phyloP scores from a whole-genome alignment of 1,140 invertebrate genomes.

The Brachionus paranguensis region DNA sequence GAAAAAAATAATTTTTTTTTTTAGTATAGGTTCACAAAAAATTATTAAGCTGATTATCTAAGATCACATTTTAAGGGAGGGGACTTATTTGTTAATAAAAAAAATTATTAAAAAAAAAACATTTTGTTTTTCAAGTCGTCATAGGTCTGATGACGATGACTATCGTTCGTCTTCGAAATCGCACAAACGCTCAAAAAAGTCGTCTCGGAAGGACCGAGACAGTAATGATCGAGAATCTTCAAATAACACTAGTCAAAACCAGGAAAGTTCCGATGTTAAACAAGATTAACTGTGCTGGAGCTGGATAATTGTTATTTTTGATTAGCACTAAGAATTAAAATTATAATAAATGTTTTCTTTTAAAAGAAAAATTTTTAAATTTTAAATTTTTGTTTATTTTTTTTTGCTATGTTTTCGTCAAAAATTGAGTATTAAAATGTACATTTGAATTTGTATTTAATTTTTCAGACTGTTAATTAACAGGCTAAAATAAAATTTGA shows the following conservation, averaged over 20 bases:
- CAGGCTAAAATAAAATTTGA: not conserved
- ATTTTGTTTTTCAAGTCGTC: not conserved
- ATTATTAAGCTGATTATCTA: too few relatives aligned
- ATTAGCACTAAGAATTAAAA: not conserved
- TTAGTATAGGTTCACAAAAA: too few relatives aligned
- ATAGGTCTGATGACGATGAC: conserved; percentile 32
- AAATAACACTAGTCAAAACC: not conserved
- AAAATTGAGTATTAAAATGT: conserved; percentile 26
- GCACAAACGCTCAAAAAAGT: conserved; percentile 22
- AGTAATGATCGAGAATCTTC: conserved; percentile 36
- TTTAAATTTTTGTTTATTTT: not conserved
- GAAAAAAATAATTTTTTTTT: too few relatives aligned
- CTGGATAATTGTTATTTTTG: not conserved
- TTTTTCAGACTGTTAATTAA: not conserved
- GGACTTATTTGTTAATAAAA: too few relatives aligned
- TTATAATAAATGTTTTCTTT: conserved; percentile 1
- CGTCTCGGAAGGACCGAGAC: conserved; percentile 34
- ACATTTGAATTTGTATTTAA: conserved; percentile 23
- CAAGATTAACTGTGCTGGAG: not conserved
- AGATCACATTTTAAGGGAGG: too few relatives aligned
- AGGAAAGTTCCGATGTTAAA: not conserved
- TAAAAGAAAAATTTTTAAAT: conserved; percentile 22
- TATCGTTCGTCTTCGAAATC: conserved; percentile 21
- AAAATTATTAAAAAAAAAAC: too few relatives aligned
- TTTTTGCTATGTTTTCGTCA: conserved; percentile 2